Evolutionary conservation across 2,113 vertebrate genomes (phyloP).

Genomic region (Megatriorchis doriae): DNA sequence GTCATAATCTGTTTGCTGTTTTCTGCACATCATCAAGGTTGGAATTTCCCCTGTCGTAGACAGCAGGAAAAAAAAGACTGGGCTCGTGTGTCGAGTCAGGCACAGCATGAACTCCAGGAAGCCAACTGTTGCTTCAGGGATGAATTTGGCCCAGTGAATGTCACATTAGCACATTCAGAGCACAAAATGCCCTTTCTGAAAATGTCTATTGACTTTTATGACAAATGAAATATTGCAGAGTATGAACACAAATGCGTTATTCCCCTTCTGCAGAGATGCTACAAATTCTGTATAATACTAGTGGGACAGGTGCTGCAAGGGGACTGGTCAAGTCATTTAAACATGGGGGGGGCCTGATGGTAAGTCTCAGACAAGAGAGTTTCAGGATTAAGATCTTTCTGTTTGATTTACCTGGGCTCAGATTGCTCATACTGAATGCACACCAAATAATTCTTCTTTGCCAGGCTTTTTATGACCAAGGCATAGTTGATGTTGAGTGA

Average conservation of each 20-base stretch:
- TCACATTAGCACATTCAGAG: constrained; percentile 31
- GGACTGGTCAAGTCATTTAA: neutral
- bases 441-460: neutral
- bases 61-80: too few relatives aligned
- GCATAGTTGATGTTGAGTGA: neutral
- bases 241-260: neutral
- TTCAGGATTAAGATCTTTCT: neutral
- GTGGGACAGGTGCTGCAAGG: neutral
- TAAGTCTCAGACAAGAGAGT: neutral
- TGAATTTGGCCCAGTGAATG: constrained; percentile 12
- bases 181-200: constrained; percentile 28
- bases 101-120: neutral
- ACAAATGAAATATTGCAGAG: neutral
- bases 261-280: neutral
- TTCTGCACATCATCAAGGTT: neutral
- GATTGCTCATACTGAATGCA: neutral
- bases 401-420: neutral
- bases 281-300: neutral
- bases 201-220: constrained; percentile 38
- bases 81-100: neutral
- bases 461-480: neutral
- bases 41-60: neutral
- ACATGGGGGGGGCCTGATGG: neutral
- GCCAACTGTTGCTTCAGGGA: neutral
- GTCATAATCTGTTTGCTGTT: neutral